Base-by-base conservation (phyloP, 2,797 vertebrate species). In the Chelonia mydas region DNA sequence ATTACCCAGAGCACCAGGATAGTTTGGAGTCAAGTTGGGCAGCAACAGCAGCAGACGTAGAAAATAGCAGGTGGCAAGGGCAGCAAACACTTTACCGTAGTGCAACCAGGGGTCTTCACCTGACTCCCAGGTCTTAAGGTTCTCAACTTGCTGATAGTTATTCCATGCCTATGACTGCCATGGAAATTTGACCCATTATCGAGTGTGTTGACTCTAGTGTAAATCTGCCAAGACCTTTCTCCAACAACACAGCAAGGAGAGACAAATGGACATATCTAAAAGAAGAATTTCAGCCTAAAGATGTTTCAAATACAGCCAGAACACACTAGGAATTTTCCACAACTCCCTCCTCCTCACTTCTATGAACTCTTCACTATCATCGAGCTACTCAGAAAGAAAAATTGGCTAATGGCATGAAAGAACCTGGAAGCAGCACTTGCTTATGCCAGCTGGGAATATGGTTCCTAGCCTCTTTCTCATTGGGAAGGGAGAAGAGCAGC, bases 191-290 rank as follows among this genome's bases (percentile, higher is more conserved):
- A 6, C 10, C 2, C 23, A 3, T 5, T 1, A 0, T 5, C 12
- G 5, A 25, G 11, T 8, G 3, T 50, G 1, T 0, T 2, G 2
- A 51, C 5, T 31, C 13, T 49, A 65, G 28, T 41, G 1, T 3
- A 53, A 23, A 13, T 1, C 9, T 28, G 17, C 15, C 2, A 11
- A 0, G 4, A 27, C 10, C 84, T 41, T n/a, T 50, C 2, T 10
- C 37, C 6, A 59, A 0, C 7, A 65, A 13, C 6, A 2, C 0
- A 1, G 3, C 5, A 47, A 17, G 85, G 45, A 3, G 1, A 17
- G 37, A 45, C 41, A 4, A 25, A 74, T 74, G 72, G 11, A 13
- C 23, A 27, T 74, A 68, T 68, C 65, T 68, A 27, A 74, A 19
- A 21, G 5, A 17, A 81, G 93, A 28, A 0, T 0, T 17, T 3